Evolutionary conservation across 1,140 invertebrate genomes (phyloP).

Genomic region (Zaprionus ornatus): DNA sequence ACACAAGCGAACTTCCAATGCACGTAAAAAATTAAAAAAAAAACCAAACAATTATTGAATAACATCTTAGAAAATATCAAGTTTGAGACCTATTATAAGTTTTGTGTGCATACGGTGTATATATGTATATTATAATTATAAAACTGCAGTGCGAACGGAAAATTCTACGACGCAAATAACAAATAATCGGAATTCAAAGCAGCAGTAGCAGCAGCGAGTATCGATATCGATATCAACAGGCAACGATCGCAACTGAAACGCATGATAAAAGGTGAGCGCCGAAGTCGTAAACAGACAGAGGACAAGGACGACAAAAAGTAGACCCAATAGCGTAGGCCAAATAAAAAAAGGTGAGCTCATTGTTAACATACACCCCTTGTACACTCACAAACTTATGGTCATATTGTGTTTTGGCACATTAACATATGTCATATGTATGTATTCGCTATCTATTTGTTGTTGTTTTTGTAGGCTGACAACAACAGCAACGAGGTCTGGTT

Average conservation of each 20-base stretch:
- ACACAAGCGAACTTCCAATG: slow-evolving; percentile 45
- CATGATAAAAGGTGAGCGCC: slow-evolving; percentile 38
- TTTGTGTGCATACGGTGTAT: slow-evolving; percentile 24
- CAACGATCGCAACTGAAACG: slow-evolving; percentile 26
- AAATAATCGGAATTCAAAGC: slow-evolving; percentile 16
- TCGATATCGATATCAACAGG: slow-evolving; percentile 41
- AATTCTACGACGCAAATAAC: slow-evolving; percentile 68
- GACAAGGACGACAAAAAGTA: slow-evolving; percentile 25
- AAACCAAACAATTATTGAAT: slow-evolving; percentile 20
- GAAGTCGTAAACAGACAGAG: slow-evolving; percentile 23
- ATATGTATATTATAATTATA: slow-evolving; percentile 23
- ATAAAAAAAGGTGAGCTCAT: slow-evolving; percentile 32
- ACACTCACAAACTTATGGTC: background rate
- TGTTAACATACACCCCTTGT: background rate
- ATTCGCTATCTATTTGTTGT: background rate
- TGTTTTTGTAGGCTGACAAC: background rate
- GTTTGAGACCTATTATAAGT: slow-evolving; percentile 33
- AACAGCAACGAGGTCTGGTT: slow-evolving; percentile 10
- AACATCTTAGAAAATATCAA: slow-evolving; percentile 8
- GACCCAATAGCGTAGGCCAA: background rate
- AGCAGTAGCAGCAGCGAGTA: slow-evolving; percentile 14
- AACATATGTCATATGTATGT: slow-evolving; percentile 2
- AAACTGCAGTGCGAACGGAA: slow-evolving; percentile 16
- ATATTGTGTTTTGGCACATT: slow-evolving; percentile 18
- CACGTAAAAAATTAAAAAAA: slow-evolving; percentile 29